A percentile compares a stretch with the other conserved stretches of the same genome.
Conservation (phyloP, 2,113 vertebrate species). For the Noturus placidus region DNA sequence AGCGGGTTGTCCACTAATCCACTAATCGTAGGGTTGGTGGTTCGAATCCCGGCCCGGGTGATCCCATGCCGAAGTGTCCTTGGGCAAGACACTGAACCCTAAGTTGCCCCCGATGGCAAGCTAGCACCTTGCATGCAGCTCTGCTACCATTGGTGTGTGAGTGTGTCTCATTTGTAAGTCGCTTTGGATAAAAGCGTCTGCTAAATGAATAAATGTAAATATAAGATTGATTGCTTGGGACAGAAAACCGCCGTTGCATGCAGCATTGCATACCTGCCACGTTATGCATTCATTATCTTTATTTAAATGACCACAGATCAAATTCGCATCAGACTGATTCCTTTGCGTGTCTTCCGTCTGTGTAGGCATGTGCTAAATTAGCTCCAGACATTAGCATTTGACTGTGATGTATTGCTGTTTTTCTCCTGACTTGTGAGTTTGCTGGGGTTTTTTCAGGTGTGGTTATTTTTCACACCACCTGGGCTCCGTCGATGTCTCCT, state of each 20-base stretch:
- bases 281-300: neutral
- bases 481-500: neutral
- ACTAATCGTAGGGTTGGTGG: too few species aligned
- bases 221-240: neutral
- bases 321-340: neutral
- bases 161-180: too few species aligned
- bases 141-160: too few species aligned
- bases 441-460: conserved; percentile 6
- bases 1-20: too few species aligned
- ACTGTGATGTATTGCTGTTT: neutral
- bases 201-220: too few species aligned
- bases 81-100: too few species aligned
- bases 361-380: neutral
- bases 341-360: neutral
- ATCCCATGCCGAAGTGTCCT: too few species aligned
- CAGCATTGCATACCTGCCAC: neutral
- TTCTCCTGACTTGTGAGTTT: neutral
- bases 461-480: conserved; percentile 27
- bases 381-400: neutral
- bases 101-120: too few species aligned
- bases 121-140: too few species aligned
- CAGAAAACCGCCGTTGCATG: neutral
- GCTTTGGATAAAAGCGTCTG: too few species aligned
- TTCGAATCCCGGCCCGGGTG: too few species aligned
- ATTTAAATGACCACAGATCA: neutral